Conservation (phyloP, 2,113 vertebrate genomes). For the Bubo scandiacus region DNA sequence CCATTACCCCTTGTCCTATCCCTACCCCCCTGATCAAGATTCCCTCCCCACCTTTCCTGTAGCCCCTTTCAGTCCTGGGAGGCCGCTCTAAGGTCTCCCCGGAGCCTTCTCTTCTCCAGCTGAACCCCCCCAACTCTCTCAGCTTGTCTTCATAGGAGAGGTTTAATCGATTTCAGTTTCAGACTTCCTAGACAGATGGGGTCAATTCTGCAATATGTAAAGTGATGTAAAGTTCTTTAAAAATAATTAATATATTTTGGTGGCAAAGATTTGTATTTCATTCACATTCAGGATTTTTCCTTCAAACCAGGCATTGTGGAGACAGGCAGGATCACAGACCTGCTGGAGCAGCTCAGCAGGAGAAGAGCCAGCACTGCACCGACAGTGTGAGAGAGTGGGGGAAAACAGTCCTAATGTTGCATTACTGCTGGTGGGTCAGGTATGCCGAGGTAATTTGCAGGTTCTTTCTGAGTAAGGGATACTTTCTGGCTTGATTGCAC, state of each 20-base stretch:
- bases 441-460: not conserved
- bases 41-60: too few species aligned
- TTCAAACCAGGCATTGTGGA: not conserved
- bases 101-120: too few species aligned
- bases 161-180: not conserved
- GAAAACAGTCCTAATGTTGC: not conserved
- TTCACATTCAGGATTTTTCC: not conserved
- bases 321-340: not conserved
- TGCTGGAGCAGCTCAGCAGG: slow-evolving; percentile 32
- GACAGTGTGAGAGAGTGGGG: not conserved
- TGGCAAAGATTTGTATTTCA: not conserved
- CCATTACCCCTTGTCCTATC: too few species aligned
- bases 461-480: not conserved
- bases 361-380: not conserved
- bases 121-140: too few species aligned
- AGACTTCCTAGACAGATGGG: not conserved
- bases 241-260: not conserved
- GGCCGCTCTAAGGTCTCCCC: too few species aligned
- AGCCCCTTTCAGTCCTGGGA: too few species aligned
- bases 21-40: too few species aligned
- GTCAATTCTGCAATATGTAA: not conserved
- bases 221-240: not conserved
- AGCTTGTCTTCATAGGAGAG: too few species aligned
- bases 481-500: slow-evolving; percentile 28
- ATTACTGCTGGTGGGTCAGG: not conserved